Base-by-base conservation (phyloP, 2,797 vertebrate species). In the Pipistrellus nathusii region DNA sequence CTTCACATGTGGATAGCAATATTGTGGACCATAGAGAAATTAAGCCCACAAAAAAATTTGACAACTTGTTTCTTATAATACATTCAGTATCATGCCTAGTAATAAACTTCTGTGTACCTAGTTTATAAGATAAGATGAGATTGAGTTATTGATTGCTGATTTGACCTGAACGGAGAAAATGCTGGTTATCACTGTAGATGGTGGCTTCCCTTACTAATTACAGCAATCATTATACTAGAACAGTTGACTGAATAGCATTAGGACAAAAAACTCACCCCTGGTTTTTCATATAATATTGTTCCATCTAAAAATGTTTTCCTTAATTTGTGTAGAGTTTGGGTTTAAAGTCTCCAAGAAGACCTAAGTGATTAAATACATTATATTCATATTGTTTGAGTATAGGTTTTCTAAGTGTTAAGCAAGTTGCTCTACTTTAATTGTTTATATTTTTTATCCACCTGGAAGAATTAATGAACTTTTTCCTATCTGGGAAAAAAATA, bases 291-390 rank as follows among this genome's bases (percentile, higher is more conserved):
- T 44, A 78, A 21, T 46, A 0, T 77, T 69, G 23, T 77, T 92
- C 18, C 64, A 66, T 25, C 23, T 91, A 78, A 88, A 95, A 91
- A 38, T 55, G 11, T 68, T 57, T 53, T 81, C 77, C 38, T 88
- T 81, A 46, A 77, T 77, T 92, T 93, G 20, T 76, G 32, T 83
- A 90, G 69, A 59, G 21, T 25, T 64, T 88, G 64, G 64, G 30
- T 69, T 93, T 90, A 93, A 93, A 92, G 44, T 83, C 64, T 88
- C 51, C 72, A 82, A 93, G 48, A 23, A 88, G 96, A 96, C 53
- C 12, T 53, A 88, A 69, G n/a, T 85, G 69, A 81, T 94, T 83
- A 88, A 87, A 73, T 71, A 41, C 88, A 85, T 88, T 85, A 46
- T 68, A 20, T 73, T 94, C 53, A 11, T 88, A 55, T 41, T 88